Percentiles rank a stretch among this genome's conserved stretches.
Evolutionary conservation across 2,797 vertebrate species (phyloP).

Genomic region (Aratinga solstitialis): DNA sequence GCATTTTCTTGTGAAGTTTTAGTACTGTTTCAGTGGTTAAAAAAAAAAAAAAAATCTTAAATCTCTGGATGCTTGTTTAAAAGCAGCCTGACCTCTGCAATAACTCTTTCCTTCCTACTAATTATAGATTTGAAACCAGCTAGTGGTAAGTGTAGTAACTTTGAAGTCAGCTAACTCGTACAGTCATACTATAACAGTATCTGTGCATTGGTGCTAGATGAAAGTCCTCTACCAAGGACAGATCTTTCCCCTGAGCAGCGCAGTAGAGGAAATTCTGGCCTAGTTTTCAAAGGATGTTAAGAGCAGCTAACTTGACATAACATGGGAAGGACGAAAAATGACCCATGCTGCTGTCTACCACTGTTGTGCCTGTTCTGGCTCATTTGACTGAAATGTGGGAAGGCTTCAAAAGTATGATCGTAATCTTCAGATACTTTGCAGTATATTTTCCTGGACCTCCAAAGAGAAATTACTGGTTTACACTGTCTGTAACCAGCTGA

Average conservation of each 20-base stretch:
- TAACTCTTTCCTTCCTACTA: neutral
- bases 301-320: neutral
- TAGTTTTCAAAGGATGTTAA: neutral
- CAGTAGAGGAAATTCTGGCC: neutral
- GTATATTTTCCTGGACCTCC: neutral
- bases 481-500: neutral
- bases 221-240: neutral
- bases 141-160: neutral
- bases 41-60: neutral
- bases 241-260: neutral
- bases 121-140: neutral
- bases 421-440: neutral
- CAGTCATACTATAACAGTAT: neutral
- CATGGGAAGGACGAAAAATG: neutral
- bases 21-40: slow-evolving; percentile 18
- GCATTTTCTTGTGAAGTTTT: slow-evolving; percentile 5
- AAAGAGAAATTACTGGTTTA: neutral
- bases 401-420: neutral
- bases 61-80: neutral
- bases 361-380: neutral
- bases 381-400: neutral
- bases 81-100: neutral
- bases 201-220: neutral
- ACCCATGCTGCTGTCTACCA: neutral
- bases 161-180: neutral